Evolutionary conservation across 2,113 vertebrate species (phyloP).

Genomic region (Rhadina sibilatrix): DNA sequence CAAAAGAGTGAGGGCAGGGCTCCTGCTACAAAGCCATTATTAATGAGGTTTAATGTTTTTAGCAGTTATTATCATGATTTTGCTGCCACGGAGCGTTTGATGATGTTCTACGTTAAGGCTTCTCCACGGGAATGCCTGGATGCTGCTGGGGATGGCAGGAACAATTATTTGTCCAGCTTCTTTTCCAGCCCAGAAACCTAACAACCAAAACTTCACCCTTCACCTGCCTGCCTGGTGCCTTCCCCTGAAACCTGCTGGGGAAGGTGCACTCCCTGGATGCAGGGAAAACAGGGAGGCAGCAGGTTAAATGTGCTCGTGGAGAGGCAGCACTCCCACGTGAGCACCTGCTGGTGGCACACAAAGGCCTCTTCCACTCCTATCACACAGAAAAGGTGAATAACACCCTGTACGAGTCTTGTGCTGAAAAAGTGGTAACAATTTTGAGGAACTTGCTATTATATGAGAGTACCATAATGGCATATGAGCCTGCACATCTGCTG

Average conservation of each 20-base stretch:
- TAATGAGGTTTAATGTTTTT: neutral
- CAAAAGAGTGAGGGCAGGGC: neutral
- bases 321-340: constrained; percentile 11
- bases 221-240: neutral
- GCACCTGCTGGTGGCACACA: constrained; percentile 45
- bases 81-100: accelerated
- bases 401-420: neutral
- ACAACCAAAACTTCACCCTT: neutral
- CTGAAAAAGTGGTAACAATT: constrained; percentile 33
- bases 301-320: neutral
- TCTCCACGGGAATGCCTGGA: neutral
- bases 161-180: neutral
- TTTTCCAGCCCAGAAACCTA: neutral
- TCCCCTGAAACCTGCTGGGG: neutral
- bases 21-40: neutral
- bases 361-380: constrained; percentile 19
- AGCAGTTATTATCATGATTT: neutral
- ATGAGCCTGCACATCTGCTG: constrained; percentile 58
- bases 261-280: neutral
- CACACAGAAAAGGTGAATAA: neutral
- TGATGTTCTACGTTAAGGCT: neutral
- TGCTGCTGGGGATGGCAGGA: neutral
- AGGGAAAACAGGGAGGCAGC: neutral
- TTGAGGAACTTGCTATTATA: constrained; percentile 36
- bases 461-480: constrained; percentile 42